A percentile compares a stretch with the other conserved stretches of the same genome.
phyloP scores from a whole-genome alignment of 2,888 invertebrate genomes.

The Allacma fusca region DNA sequence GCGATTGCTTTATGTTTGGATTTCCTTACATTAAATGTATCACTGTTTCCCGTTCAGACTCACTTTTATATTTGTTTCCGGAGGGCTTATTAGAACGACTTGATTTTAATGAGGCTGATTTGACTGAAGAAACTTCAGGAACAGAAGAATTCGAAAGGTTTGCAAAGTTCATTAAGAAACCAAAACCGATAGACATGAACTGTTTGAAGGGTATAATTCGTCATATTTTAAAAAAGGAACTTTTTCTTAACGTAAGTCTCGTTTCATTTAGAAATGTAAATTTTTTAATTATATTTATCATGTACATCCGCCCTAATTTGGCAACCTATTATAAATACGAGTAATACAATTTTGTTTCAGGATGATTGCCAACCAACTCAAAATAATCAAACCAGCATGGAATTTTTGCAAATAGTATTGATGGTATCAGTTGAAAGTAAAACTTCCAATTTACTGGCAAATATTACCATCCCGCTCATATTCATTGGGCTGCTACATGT shows the following conservation, averaged over 20 bases:
- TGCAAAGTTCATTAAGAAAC: not conserved
- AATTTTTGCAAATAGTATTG: not conserved
- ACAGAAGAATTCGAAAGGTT: not conserved
- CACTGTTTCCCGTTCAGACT: not conserved
- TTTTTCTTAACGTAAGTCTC: not conserved
- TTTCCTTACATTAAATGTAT: not conserved
- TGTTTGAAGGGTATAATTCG: not conserved
- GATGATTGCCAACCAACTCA: too few species aligned
- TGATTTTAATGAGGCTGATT: not conserved
- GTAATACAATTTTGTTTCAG: too few species aligned
- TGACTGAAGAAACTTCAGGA: not conserved
- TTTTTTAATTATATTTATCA: too few species aligned
- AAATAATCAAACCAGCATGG: too few species aligned
- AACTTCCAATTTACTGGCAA: not conserved
- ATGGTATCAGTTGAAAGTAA: not conserved
- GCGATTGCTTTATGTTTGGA: too few species aligned
- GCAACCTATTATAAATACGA: too few species aligned
- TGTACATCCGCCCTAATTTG: too few species aligned
- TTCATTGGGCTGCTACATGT: not conserved
- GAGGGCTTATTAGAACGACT: not conserved
- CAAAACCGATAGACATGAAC: not conserved
- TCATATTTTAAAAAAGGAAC: not conserved
- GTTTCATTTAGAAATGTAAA: not conserved
- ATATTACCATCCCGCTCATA: not conserved
- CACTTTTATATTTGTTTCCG: not conserved